Evolutionary conservation across 2,797 vertebrate species (phyloP).

Genomic region (Momotus momota): DNA sequence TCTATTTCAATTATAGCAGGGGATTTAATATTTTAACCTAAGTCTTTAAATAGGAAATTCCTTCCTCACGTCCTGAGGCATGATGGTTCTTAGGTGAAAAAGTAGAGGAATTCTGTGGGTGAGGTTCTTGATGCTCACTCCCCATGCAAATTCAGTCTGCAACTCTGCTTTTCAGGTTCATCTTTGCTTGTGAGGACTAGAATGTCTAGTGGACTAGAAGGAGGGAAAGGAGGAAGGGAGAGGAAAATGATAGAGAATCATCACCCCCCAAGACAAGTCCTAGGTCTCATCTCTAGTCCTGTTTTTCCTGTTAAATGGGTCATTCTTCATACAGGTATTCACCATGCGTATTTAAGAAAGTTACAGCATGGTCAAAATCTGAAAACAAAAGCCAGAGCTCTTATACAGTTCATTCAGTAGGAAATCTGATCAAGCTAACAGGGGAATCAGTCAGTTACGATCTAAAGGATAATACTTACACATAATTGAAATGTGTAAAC

Average conservation of each 20-base stretch:
- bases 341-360: not conserved
- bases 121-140: not conserved
- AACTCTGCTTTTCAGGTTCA: not conserved
- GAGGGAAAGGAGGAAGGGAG: not conserved
- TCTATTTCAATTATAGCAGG: not conserved
- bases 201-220: not conserved
- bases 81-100: not conserved
- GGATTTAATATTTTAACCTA: not conserved
- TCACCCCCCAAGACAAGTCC: not conserved
- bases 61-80: not conserved
- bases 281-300: not conserved
- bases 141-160: not conserved
- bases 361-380: not conserved
- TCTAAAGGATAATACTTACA: not conserved
- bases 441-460: not conserved
- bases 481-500: not conserved
- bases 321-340: not conserved
- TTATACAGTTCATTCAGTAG: not conserved
- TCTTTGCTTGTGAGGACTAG: not conserved
- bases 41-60: not conserved
- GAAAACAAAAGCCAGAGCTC: not conserved
- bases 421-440: not conserved
- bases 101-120: not conserved
- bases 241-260: not conserved
- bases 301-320: not conserved